Evolutionary conservation across 2,888 invertebrate species (phyloP), one percentile per base, ranked within the genome.

Genomic region (Parnassius smintheus): DNA sequence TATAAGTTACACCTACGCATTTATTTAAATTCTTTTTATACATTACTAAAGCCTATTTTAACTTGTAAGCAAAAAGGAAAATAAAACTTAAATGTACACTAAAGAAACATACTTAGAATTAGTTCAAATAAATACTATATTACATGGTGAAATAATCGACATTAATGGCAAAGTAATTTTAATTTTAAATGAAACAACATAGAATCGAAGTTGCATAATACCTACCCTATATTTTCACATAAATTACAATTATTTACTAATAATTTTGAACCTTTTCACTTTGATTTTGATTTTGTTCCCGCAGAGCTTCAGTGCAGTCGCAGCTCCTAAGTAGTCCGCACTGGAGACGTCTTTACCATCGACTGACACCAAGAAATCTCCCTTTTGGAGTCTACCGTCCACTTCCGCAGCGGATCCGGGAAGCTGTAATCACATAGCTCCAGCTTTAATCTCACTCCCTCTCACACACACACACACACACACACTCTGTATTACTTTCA

Each of bases 301-400:
- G 68, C 96, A 94, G 70, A 97, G 95, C 90, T 99, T 98, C 71
- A 99, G 94, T 60, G 98, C 94, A 13, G 97, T 95, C 55, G 97
- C 98, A 10, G 97, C 97, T 69, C 97, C 95, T 75, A 98, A 95
- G 76, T 97, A 96, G 58, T 94, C 95, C 8, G 94, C 93, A 51
- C 93, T 92, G 66, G 95, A 94, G 60, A 98, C 86, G 70, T 97
- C 96, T 75, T 97, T 96, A 3, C 96, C 97, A 82, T 98, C 98
- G 12, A 99, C 96, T 45, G 97, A 93, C 9, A 97, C 91, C 57
- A 99, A 94, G 75, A 97, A 94, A 86, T 99, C 99, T 22, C 99
- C 99, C 75, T 96, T 96, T 88, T 97, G 96, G 68, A 99, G 93
- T 62, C 97, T 95, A 4, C 96, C 98, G 82, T 98, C 98, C 46